Percentiles rank a stretch among this genome's conserved stretches.
phyloP scores from a whole-genome alignment of 2,888 invertebrate genomes.

The Fissipunctia ypsillon region DNA sequence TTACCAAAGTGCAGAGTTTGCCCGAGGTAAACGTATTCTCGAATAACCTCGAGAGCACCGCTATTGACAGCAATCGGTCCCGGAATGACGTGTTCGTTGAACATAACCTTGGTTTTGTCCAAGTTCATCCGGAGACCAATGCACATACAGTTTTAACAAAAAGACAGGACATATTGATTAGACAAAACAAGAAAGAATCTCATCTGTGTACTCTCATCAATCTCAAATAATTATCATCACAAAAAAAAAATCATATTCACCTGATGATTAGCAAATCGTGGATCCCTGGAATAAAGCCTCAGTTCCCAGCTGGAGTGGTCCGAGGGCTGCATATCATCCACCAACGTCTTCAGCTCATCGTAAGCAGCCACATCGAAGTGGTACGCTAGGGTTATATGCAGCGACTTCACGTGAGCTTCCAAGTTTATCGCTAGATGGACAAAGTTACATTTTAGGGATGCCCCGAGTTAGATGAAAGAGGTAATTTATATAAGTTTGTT shows the following conservation, averaged over 20 bases:
- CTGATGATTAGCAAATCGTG: conserved; percentile 93
- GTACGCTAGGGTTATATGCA: conserved; percentile 97
- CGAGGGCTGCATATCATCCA: conserved; percentile 93
- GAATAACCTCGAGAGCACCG: too few species aligned
- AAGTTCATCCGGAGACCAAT: too few species aligned
- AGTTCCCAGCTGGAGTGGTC: conserved; percentile 95
- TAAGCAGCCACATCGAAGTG: conserved; percentile 94
- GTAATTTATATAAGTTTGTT: neutral
- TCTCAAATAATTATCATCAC: too few species aligned
- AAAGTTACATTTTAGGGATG: conserved; percentile 8
- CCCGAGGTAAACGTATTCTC: too few species aligned
- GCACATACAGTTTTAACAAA: too few species aligned
- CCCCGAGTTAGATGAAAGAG: neutral
- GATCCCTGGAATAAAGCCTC: conserved; percentile 96
- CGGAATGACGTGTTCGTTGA: too few species aligned
- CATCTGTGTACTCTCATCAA: too few species aligned
- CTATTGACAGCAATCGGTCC: too few species aligned
- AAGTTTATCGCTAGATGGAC: conserved; percentile 91
- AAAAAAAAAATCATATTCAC: conserved; percentile 52
- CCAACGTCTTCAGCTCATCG: conserved; percentile 93
- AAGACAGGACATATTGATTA: too few species aligned
- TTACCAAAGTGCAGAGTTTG: too few species aligned
- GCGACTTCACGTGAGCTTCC: conserved; percentile 95
- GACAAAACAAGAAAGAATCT: neutral
- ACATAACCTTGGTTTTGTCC: too few species aligned